phyloP scores from a whole-genome alignment of 2,797 vertebrate genomes.

The Brachyalestes nurse region DNA sequence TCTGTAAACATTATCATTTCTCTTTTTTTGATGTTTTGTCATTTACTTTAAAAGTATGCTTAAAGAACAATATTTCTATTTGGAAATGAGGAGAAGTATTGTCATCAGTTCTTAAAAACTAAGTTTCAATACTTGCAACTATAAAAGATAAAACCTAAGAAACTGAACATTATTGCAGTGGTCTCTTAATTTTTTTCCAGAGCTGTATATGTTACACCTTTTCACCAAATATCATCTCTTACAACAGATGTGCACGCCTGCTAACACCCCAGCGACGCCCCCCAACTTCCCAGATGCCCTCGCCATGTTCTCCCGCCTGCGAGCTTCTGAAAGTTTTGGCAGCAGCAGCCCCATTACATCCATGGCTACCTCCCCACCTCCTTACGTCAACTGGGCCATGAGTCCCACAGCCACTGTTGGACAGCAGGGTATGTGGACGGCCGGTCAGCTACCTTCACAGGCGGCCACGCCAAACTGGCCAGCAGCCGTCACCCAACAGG shows the following conservation, averaged over 20 bases:
- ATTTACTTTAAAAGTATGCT: slow-evolving; percentile 36
- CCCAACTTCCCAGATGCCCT: slow-evolving; percentile 87
- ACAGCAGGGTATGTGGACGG: slow-evolving; percentile 77
- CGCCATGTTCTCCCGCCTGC: slow-evolving; percentile 87
- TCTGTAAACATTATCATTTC: no score
- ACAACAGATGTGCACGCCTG: slow-evolving; percentile 85
- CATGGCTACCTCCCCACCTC: slow-evolving; percentile 76
- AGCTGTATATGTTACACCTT: background rate
- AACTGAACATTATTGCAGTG: no score
- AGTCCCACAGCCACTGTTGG: slow-evolving; percentile 66
- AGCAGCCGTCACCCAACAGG: slow-evolving; percentile 73
- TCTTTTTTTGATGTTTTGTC: slow-evolving; percentile 1
- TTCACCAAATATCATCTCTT: slow-evolving; percentile 33
- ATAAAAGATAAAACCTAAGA: no score
- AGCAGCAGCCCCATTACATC: slow-evolving; percentile 76
- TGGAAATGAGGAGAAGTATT: no score
- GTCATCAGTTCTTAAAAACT: no score
- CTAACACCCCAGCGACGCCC: slow-evolving; percentile 87
- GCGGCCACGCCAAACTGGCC: slow-evolving; percentile 73
- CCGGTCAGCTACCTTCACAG: slow-evolving; percentile 64
- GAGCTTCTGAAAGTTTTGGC: slow-evolving; percentile 83
- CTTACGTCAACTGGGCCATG: slow-evolving; percentile 64
- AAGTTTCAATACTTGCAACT: no score
- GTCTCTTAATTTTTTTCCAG: no score
- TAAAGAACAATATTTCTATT: no score